Percentiles rank a stretch among this genome's conserved stretches.
These are phyloP conservation scores for Orthosia gothica DNA, from an alignment of 2,888 invertebrate species.

Conservation along the genomic window DNA sequence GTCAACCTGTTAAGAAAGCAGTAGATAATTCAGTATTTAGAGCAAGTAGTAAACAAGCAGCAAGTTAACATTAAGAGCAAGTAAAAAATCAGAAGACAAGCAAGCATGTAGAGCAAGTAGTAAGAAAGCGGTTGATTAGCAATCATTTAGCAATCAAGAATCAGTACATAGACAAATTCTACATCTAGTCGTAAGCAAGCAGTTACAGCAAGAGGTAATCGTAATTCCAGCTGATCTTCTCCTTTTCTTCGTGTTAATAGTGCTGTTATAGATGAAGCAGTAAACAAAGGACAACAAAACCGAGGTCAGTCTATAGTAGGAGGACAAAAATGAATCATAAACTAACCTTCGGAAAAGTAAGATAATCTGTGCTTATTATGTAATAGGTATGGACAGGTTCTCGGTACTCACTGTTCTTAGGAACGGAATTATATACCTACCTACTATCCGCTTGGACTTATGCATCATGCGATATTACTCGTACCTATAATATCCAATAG, in stretches of 20 bases:
- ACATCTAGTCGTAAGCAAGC: too few species aligned
- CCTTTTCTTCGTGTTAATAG: too few species aligned
- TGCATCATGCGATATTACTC: neutral
- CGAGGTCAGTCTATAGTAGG: neutral
- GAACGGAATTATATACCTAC: constrained; percentile 44
- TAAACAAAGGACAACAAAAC: neutral
- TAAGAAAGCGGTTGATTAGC: neutral
- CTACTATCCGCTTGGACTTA: constrained; percentile 13
- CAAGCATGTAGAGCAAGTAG: neutral
- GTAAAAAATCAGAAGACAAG: neutral
- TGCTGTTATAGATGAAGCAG: neutral
- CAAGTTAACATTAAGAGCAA: neutral
- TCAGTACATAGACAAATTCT: too few species aligned
- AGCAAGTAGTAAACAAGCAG: neutral
- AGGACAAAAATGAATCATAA: constrained; percentile 10
- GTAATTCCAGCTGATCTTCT: too few species aligned
- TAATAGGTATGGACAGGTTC: constrained; percentile 13
- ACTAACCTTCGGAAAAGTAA: constrained; percentile 6
- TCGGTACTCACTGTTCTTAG: constrained; percentile 20
- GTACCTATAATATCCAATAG: neutral
- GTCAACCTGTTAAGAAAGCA: too few species aligned
- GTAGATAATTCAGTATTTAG: neutral
- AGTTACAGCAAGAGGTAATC: too few species aligned
- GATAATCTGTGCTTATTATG: constrained; percentile 16
- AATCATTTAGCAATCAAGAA: neutral